These are phyloP conservation scores for Carposina sasakii DNA, from an alignment of 1,140 invertebrate species.

Conservation along the genomic window DNA sequence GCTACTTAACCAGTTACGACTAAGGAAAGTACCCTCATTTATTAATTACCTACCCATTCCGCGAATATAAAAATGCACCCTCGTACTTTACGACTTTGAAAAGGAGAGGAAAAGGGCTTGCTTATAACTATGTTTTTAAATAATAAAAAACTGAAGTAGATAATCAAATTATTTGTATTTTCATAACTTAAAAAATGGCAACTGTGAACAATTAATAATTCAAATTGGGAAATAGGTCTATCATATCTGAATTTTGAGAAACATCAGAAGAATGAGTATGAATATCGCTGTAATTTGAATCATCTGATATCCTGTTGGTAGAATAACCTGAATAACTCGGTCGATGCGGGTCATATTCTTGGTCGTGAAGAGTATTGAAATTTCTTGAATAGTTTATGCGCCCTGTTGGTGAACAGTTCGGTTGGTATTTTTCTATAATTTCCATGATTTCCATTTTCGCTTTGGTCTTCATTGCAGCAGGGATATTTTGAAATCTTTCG, in stretches of 20 bases:
- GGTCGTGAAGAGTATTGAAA: slow-evolving; percentile 8
- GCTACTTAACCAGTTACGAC: too few relatives aligned
- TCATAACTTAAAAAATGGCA: slow-evolving; percentile 12
- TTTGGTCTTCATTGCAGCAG: slow-evolving; percentile 9
- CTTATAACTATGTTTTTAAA: slow-evolving; percentile 21
- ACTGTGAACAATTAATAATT: slow-evolving; percentile 16
- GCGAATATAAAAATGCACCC: too few relatives aligned
- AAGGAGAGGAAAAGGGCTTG: slow-evolving; percentile 21
- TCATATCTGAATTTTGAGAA: slow-evolving; percentile 14
- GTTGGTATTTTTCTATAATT: slow-evolving; percentile 10
- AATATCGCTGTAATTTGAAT: slow-evolving; percentile 18
- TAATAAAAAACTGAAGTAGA: slow-evolving; percentile 16
- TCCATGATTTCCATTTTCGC: slow-evolving; percentile 9
- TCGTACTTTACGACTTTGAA: slow-evolving; percentile 21
- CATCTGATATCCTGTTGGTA: slow-evolving; percentile 16
- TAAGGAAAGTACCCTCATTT: too few relatives aligned
- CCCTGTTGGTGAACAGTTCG: slow-evolving; percentile 7
- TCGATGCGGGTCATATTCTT: slow-evolving; percentile 7
- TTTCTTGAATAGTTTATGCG: slow-evolving; percentile 10
- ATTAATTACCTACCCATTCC: too few relatives aligned
- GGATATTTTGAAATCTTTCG: slow-evolving; percentile 9
- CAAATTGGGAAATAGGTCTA: slow-evolving; percentile 18
- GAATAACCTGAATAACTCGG: slow-evolving; percentile 9
- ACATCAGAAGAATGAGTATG: slow-evolving; percentile 11
- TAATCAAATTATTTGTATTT: slow-evolving; percentile 10